These are phyloP conservation scores for Pelosia muscerda DNA, from an alignment of 2,888 invertebrate genomes.

Conservation along the genomic window DNA sequence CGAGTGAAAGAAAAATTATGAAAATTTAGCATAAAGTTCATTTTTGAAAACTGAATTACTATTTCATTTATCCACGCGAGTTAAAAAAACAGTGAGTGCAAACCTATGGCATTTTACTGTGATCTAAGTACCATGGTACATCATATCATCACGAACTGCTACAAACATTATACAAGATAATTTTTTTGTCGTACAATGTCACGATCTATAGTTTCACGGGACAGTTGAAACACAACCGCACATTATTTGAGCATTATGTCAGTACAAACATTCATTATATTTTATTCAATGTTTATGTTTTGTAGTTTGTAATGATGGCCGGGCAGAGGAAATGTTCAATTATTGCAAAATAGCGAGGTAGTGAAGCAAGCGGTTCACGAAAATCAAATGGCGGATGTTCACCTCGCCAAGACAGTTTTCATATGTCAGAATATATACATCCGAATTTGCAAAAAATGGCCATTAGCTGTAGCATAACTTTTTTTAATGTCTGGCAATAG, in stretches of 20 bases:
- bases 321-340: slow-evolving; percentile 61
- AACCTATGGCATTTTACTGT: neutral
- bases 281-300: slow-evolving; percentile 32
- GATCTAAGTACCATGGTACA: neutral
- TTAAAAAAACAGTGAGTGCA: neutral
- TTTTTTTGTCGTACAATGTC: neutral
- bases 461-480: no score
- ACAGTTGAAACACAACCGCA: slow-evolving; percentile 26
- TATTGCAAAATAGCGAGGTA: slow-evolving; percentile 62
- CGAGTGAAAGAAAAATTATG: no score
- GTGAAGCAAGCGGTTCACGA: slow-evolving; percentile 57
- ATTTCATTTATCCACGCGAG: no score
- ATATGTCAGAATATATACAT: slow-evolving; percentile 33
- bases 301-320: slow-evolving; percentile 31
- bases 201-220: slow-evolving; percentile 13
- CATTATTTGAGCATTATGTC: slow-evolving; percentile 44
- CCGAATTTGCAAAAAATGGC: neutral
- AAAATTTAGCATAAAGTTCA: no score
- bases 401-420: slow-evolving; percentile 56
- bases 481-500: no score
- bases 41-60: no score
- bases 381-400: slow-evolving; percentile 56
- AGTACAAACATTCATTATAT: slow-evolving; percentile 33
- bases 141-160: neutral
- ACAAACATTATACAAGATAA: neutral